Percentiles rank a stretch among this genome's conserved stretches.
phyloP scores from a whole-genome alignment of 2,797 vertebrate genomes.

The Emydoidea blandingii region DNA sequence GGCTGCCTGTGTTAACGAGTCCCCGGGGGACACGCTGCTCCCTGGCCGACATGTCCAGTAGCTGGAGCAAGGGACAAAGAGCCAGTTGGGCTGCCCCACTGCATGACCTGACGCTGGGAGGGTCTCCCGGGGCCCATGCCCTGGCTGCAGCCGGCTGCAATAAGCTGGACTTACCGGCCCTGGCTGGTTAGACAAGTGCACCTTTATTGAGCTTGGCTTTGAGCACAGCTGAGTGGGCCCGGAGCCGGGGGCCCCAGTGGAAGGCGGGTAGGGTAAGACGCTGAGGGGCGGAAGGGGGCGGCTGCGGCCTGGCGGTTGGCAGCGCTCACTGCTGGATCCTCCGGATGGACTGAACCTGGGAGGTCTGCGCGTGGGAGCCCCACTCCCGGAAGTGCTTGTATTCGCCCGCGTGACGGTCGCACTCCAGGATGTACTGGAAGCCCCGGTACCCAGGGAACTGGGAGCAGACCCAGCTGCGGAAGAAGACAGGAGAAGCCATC shows the following conservation, averaged over 20 bases:
- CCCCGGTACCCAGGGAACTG: constrained; percentile 95
- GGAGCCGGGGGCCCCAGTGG: neutral
- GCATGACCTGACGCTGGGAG: too few species aligned
- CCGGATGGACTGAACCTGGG: constrained; percentile 95
- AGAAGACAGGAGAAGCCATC: neutral
- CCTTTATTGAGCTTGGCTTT: constrained; percentile 64
- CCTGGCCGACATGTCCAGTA: neutral
- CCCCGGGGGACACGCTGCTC: neutral
- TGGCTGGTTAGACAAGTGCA: neutral
- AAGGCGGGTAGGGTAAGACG: accelerated
- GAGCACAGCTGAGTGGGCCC: neutral
- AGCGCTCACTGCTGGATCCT: constrained; percentile 91
- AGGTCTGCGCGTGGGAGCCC: constrained; percentile 92
- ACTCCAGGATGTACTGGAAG: constrained; percentile 94
- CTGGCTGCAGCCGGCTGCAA: neutral
- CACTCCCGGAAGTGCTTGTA: constrained; percentile 94
- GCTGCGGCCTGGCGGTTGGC: neutral
- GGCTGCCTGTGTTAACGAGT: neutral
- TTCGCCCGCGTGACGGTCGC: constrained; percentile 89
- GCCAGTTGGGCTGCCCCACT: neutral
- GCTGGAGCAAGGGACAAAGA: neutral
- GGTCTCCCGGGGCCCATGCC: neutral
- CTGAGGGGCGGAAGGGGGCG: accelerated
- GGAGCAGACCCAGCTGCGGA: constrained; percentile 92
- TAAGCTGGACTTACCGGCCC: neutral